Percentiles rank a stretch among this genome's conserved stretches.
Evolutionary conservation across 2,888 invertebrate genomes (phyloP).

Genomic region (Escarpia spicata): DNA sequence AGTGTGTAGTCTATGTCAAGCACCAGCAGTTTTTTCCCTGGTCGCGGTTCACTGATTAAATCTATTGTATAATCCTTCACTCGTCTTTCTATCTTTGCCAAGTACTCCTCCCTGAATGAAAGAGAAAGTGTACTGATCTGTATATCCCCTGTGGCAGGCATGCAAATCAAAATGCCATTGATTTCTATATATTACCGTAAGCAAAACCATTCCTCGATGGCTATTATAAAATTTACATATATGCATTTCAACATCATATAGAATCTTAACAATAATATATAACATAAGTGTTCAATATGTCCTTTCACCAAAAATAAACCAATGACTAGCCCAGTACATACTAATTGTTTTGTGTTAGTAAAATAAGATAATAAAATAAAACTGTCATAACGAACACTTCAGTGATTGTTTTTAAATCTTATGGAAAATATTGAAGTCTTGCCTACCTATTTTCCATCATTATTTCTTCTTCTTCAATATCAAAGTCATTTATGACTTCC

Average conservation of each 20-base stretch:
- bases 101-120: slow-evolving; percentile 64
- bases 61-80: slow-evolving; percentile 85
- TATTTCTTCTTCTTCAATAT: slow-evolving; percentile 82
- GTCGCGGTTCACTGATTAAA: slow-evolving; percentile 82
- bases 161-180: too few relatives aligned
- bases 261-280: too few relatives aligned
- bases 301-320: not conserved
- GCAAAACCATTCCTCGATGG: not conserved
- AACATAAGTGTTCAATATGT: too few relatives aligned
- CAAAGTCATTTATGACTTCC: slow-evolving; percentile 88
- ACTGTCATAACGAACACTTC: not conserved
- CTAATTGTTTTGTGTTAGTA: not conserved
- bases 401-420: not conserved
- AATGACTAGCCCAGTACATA: not conserved
- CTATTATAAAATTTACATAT: too few relatives aligned
- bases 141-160: not conserved
- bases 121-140: not conserved
- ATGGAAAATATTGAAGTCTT: not conserved
- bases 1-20: slow-evolving; percentile 96
- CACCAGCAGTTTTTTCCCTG: slow-evolving; percentile 88
- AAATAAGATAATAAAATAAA: not conserved
- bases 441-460: slow-evolving; percentile 62
- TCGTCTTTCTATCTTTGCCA: slow-evolving; percentile 75
- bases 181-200: not conserved
- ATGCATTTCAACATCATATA: too few relatives aligned